These are phyloP conservation scores for Noturus placidus DNA, from an alignment of 2,113 vertebrate genomes.

Conservation along the genomic window DNA sequence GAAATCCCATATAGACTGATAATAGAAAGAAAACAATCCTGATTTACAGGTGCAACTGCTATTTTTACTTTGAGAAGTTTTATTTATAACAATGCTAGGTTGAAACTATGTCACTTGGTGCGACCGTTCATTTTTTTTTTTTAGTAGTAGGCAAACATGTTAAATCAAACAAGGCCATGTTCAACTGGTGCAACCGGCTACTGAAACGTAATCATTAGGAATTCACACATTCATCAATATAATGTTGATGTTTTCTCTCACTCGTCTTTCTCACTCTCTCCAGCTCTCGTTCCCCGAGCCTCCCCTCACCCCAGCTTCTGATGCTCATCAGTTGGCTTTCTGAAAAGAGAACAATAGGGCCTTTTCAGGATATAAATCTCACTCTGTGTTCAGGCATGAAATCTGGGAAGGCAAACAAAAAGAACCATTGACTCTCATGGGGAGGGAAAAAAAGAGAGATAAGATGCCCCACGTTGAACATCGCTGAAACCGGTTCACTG, in stretches of 20 bases:
- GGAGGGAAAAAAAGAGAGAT: conserved; percentile 60
- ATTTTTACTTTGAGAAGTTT: not conserved
- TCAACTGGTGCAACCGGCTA: not conserved
- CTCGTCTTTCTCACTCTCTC: conserved; percentile 21
- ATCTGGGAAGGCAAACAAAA: conserved; percentile 76
- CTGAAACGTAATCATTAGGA: not conserved
- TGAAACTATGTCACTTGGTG: not conserved
- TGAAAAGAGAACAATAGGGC: conserved; percentile 75
- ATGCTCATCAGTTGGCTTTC: conserved; percentile 74
- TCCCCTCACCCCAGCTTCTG: conserved; percentile 60
- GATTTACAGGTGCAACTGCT: not conserved
- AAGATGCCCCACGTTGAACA: conserved; percentile 57
- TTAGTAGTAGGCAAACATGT: not conserved
- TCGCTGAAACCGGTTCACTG: conserved; percentile 53
- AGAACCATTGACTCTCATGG: conserved; percentile 71
- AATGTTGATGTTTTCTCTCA: conserved; percentile 17
- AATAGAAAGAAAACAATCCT: not conserved
- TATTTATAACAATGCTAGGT: not conserved
- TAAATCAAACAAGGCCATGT: not conserved
- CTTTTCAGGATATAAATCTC: conserved; percentile 71
- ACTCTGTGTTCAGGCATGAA: conserved; percentile 69
- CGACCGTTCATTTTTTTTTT: not conserved
- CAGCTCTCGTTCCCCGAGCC: conserved; percentile 6
- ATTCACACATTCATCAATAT: not conserved
- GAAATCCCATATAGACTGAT: no score